Evolutionary conservation across 2,797 vertebrate genomes (phyloP), one percentile per base, ranked within the genome.

Genomic region (Urophycis tenuis): DNA sequence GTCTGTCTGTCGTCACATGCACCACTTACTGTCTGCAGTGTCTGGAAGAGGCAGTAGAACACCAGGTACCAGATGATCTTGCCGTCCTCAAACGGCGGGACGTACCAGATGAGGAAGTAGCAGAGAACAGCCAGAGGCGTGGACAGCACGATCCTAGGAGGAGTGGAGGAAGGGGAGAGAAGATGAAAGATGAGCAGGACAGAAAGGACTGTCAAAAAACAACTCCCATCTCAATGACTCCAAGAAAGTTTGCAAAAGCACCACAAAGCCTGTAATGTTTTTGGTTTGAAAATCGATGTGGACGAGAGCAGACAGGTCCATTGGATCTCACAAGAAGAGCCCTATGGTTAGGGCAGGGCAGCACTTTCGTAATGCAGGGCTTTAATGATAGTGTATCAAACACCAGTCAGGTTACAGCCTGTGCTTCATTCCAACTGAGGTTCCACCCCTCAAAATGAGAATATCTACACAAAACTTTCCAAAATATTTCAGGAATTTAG

Each of bases 11-110:
- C n/a, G n/a, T n/a, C n/a, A 11, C 11, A n/a, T 71, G 71, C 11
- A 9, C 33, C 72, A 93, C 97, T 97, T 85, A 99, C 98, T 67
- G 98, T 99, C 79, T 98, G 95, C 0, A 99, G 93, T 0, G 93
- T 94, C 92, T 99, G 96, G 93, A 99, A 99, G 85, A 94, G 75
- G 92, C 98, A 99, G 91, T 99, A 99, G 94, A 98, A 99, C 84
- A 97, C 72, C 12, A 99, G 94, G 87, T 98, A 98, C 97, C 96
- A 99, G 85, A 96, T 78, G 82, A 95, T 84, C 85, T 96, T 96
- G 33, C 93, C 92, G 0, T 88, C 76, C 49, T 95, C 93, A 79
- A 97, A 92, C 79, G 95, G 93, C 0, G 98, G 98, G 82, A 99
- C 96, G 3, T 94, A 97, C 97, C 97, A 99, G 81, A 99, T 94